phyloP scores from a whole-genome alignment of 2,888 invertebrate species.

The Carabus problematicus region DNA sequence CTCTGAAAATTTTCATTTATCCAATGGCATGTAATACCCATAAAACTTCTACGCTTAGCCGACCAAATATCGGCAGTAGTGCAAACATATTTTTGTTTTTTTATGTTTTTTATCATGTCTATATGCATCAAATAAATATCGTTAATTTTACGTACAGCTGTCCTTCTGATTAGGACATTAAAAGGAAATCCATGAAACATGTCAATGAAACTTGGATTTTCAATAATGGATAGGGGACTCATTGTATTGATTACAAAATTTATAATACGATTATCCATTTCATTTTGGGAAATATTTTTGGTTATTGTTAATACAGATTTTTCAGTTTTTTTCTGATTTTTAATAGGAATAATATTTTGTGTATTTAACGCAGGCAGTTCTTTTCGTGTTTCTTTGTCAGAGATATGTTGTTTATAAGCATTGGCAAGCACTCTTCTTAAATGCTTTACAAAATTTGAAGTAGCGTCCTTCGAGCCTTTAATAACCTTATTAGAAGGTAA shows the following conservation, averaged over 20 bases:
- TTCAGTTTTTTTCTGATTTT: too few species aligned
- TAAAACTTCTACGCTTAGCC: conserved; percentile 45
- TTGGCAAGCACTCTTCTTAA: too few species aligned
- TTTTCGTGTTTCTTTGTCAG: too few species aligned
- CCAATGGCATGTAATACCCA: conserved; percentile 49
- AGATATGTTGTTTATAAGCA: too few species aligned
- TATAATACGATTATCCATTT: conserved; percentile 2
- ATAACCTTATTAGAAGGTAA: too few species aligned
- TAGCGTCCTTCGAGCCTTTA: too few species aligned
- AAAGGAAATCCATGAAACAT: not conserved
- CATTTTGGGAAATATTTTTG: too few species aligned
- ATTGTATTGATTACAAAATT: conserved; percentile 13
- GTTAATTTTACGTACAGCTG: not conserved
- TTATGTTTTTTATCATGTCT: not conserved
- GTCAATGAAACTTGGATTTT: conserved; percentile 14
- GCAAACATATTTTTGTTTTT: conserved; percentile 44
- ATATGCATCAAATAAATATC: not conserved
- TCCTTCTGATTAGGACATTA: conserved; percentile 2
- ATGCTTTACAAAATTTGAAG: too few species aligned
- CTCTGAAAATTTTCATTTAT: conserved; percentile 45
- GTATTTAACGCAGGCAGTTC: too few species aligned
- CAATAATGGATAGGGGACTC: not conserved
- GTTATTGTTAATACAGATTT: too few species aligned
- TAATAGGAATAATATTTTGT: too few species aligned
- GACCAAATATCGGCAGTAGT: conserved; percentile 48